These are phyloP conservation scores for Thysanoteuthis rhombus DNA, from an alignment of 2,888 invertebrate species.

Conservation along the genomic window DNA sequence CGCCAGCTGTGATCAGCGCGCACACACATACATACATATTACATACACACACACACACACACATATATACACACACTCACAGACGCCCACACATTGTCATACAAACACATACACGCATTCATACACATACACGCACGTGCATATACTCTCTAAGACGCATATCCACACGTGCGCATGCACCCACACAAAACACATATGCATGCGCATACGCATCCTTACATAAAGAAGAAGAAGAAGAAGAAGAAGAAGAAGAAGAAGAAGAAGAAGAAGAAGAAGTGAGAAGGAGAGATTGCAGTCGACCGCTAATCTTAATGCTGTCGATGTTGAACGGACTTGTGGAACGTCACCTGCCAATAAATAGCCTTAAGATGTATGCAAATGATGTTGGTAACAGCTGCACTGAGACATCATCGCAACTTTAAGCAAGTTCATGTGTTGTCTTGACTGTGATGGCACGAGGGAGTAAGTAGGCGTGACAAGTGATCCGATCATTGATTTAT, in stretches of 20 bases:
- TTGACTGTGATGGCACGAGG: neutral
- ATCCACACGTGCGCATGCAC: neutral
- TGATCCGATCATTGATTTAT: neutral
- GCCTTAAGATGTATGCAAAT: neutral
- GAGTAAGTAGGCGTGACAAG: neutral
- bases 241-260: neutral
- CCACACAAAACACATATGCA: neutral
- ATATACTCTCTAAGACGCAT: no score
- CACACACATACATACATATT: neutral
- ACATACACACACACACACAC: no score
- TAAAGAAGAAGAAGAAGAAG: neutral
- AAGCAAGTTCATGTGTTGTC: neutral
- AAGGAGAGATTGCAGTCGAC: neutral
- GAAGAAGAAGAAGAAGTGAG: neutral
- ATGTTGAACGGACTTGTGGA: neutral
- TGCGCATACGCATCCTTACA: neutral
- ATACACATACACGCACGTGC: no score
- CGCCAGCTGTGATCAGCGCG: neutral
- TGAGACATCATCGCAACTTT: neutral
- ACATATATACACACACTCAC: no score
- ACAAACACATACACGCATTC: no score
- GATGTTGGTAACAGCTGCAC: neutral
- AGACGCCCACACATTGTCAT: no score
- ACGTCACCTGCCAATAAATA: neutral
- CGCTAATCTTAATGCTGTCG: conserved; percentile 12